Evolutionary conservation across 2,113 vertebrate genomes (phyloP), one percentile per base, ranked within the genome.

Genomic region (Scolopax mira): DNA sequence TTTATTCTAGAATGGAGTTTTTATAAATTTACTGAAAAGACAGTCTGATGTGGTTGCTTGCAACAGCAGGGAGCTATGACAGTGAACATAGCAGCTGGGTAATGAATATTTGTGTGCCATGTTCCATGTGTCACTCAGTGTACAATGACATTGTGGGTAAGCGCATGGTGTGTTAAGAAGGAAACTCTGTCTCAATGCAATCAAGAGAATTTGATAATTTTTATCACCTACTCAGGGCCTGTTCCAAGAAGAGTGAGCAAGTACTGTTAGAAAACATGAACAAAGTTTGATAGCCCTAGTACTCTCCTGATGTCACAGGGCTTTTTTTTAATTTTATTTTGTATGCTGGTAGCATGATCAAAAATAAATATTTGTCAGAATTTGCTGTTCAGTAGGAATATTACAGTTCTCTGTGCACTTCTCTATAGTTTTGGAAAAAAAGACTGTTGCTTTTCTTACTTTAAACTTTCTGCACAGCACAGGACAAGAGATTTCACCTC

Each of bases 41-140:
- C 27, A 66, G 7, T 52, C 17, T 85, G 31, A 46, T 69, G 48
- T 51, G 48, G 15, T 69, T 93, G 17, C 15, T 30, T 83, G 79
- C 42, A 62, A 11, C 10, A 2, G 1, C 19, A 48, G 27, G 13
- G 24, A 82, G 42, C 13, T 71, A 22, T 18, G 51, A 31, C 23
- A 66, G 62, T 5, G 7, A 52, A 33, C 5, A 37, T 11, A 69
- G 33, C 37, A 57, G 41, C 15, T 22, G 75, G 90, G 5, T 48
- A 30, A 70, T 27, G 33, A 12, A 31, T 41, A 48, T 74, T 41
- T 60, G 17, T 70, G 33, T 33, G 51, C 49, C 6, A 4, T 22
- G 6, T 54, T 55, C 25, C n/a, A n/a, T 67, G 0, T 3, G 2
- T 30, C 54, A 30, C 39, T 62, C 39, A 15, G 14, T 5, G 6